phyloP scores from a whole-genome alignment of 2,888 invertebrate species.

The Drosophila macrothrix region DNA sequence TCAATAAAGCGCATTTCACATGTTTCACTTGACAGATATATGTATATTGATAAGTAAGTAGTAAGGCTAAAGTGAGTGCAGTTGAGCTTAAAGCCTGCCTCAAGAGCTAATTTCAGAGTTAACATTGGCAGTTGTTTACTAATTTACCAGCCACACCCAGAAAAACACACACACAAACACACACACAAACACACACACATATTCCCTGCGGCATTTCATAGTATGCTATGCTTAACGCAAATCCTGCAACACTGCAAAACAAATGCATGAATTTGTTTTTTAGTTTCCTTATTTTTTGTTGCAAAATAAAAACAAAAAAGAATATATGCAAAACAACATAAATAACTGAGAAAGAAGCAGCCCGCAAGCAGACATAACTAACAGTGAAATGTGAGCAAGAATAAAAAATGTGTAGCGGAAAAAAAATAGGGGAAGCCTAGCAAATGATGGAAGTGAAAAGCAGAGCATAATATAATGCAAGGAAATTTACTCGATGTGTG shows the following conservation, averaged over 20 bases:
- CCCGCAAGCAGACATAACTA: slow-evolving; percentile 77
- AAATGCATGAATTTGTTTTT: slow-evolving; percentile 60
- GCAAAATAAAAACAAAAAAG: slow-evolving; percentile 49
- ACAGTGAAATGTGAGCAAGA: slow-evolving; percentile 69
- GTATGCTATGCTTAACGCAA: slow-evolving; percentile 60
- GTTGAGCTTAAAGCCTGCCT: neutral
- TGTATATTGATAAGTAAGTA: neutral
- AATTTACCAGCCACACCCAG: slow-evolving; percentile 45
- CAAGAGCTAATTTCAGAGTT: neutral
- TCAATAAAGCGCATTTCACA: neutral
- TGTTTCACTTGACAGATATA: neutral
- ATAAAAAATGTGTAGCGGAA: slow-evolving; percentile 61
- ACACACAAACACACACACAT: neutral
- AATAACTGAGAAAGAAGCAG: slow-evolving; percentile 70
- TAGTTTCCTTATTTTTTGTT: slow-evolving; percentile 24
- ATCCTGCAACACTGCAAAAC: slow-evolving; percentile 30
- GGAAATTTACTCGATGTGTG: slow-evolving; percentile 7
- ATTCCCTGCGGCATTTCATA: slow-evolving; percentile 31
- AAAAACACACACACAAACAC: neutral
- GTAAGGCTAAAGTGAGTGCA: neutral
- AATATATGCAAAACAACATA: slow-evolving; percentile 65
- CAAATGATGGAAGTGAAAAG: slow-evolving; percentile 53
- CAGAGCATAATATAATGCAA: slow-evolving; percentile 27
- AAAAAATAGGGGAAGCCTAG: slow-evolving; percentile 26
- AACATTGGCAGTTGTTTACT: slow-evolving; percentile 45